Evolutionary conservation across 2,113 vertebrate species (phyloP).

Genomic region (Pyxicephalus adspersus): DNA sequence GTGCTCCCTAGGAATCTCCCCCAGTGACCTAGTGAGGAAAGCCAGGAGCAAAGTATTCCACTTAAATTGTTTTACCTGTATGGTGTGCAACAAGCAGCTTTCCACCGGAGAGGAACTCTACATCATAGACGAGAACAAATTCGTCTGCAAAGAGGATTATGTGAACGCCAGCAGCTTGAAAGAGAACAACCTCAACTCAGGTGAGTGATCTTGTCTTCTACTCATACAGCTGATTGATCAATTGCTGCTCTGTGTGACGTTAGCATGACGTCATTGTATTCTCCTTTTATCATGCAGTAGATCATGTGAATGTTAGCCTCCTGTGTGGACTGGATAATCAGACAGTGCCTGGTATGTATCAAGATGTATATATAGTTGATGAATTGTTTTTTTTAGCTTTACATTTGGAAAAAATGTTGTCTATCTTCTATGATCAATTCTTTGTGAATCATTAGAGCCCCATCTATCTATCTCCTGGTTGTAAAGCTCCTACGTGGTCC

Average conservation of each 20-base stretch:
- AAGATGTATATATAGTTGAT: neutral
- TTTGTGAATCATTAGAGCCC: neutral
- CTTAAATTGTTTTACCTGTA: conserved; percentile 97
- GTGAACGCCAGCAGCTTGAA: conserved; percentile 86
- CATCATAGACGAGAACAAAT: conserved; percentile 97
- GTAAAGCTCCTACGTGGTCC: conserved; percentile 17
- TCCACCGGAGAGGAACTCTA: conserved; percentile 97
- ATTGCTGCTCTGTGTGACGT: neutral
- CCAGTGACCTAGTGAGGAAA: conserved; percentile 94
- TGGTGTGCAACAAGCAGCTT: conserved; percentile 98
- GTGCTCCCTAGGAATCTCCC: conserved; percentile 94
- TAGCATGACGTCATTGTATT: neutral
- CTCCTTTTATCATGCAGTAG: neutral
- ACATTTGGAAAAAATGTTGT: too few relatives aligned
- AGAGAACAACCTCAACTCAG: conserved; percentile 94
- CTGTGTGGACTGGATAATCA: neutral
- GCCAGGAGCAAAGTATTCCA: conserved; percentile 95
- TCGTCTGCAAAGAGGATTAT: conserved; percentile 98
- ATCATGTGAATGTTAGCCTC: neutral
- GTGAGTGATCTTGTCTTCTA: conserved; percentile 67
- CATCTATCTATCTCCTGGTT: neutral
- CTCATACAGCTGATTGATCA: neutral
- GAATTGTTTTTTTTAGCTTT: too few relatives aligned
- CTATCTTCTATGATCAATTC: too few relatives aligned
- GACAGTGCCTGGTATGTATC: neutral